A percentile compares a stretch with the other conserved stretches of the same genome.
phyloP scores from a whole-genome alignment of 2,888 invertebrate genomes.

The Caenorhabditis macrosperma region DNA sequence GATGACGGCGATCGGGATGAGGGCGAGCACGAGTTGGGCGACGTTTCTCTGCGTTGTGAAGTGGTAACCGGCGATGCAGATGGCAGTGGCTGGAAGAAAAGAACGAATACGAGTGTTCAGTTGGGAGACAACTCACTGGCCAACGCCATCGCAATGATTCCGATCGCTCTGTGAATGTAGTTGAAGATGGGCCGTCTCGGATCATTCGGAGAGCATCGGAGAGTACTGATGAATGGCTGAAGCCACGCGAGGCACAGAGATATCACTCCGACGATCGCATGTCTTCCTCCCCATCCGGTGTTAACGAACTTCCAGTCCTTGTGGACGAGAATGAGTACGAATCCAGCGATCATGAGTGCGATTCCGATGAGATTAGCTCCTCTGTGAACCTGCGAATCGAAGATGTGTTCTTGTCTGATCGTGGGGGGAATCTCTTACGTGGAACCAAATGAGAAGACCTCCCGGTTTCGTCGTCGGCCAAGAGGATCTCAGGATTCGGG shows the following conservation, averaged over 20 bases:
- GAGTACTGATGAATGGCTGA: conserved; percentile 69
- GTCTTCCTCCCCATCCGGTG: conserved; percentile 53
- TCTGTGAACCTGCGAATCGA: conserved; percentile 67
- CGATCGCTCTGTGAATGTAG: conserved; percentile 68
- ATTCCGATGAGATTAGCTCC: conserved; percentile 66
- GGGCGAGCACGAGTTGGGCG: conserved; percentile 50
- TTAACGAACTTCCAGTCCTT: conserved; percentile 69
- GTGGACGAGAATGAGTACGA: conserved; percentile 63
- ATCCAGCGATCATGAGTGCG: conserved; percentile 64
- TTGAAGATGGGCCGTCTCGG: conserved; percentile 71
- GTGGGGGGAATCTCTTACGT: too few species aligned
- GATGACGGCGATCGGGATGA: conserved; percentile 59
- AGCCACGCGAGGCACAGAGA: conserved; percentile 66
- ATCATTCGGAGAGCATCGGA: conserved; percentile 67
- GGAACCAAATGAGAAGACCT: conserved; percentile 73
- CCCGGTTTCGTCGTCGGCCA: conserved; percentile 68
- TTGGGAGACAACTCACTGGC: conserved; percentile 67
- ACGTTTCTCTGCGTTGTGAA: conserved; percentile 44
- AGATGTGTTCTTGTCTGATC: too few species aligned
- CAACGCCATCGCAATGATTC: conserved; percentile 62
- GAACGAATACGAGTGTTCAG: neutral
- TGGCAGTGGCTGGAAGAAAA: conserved; percentile 62
- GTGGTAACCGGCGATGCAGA: conserved; percentile 63
- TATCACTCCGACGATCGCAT: conserved; percentile 66
- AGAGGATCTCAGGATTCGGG: conserved; percentile 64